Base-by-base conservation (phyloP, 2,888 invertebrate species). In the Malthinus seriepunctatus region DNA sequence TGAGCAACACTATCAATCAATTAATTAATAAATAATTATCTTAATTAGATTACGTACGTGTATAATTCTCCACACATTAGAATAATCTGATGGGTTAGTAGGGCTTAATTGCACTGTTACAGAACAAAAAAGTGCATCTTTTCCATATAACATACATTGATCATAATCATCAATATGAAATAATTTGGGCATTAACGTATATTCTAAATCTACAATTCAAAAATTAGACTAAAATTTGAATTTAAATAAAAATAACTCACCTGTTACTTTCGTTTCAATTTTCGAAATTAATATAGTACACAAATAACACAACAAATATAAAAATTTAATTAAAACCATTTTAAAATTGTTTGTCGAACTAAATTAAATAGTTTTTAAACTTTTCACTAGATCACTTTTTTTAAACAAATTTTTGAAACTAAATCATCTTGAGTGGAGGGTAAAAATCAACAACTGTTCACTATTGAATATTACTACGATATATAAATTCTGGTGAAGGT, bases 91-190 rank as follows among this genome's bases (percentile, higher is more conserved):
- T 37, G 46, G 12, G 38, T 53, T 32, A 14, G 31, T 23, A 8
- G 64, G 63, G 12, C 10, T 14, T 8, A 65, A 38, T 33, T 65
- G 53, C 1, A 65, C 32, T 2, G 61, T 65, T 3, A 57, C 12
- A n/a, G 46, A 49, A 32, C 64, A 65, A 44, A 61, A 65, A 4
- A 63, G 32, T 1, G 59, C 34, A 23, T 51, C 33, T 45, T 56
- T 14, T 38, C 33, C 51, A 33, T 56, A 35, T 8, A 9, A n/a
- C 51, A 63, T 38, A 8, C 63, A 63, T 2, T 15, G 37, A 44
- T 63, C 63, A 15, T 46, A 63, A 47, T 63, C 47, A 3, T 63
- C 63, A 44, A 63, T 12, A 34, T 63, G 51, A 45, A 64, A 64
- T 2, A 64, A 31, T 10, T 35, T 34, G 3, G 64, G 64, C 47